Percentiles rank a stretch among this genome's conserved stretches.
Conservation (phyloP, 2,113 vertebrate species). For the Heteronetta atricapilla region DNA sequence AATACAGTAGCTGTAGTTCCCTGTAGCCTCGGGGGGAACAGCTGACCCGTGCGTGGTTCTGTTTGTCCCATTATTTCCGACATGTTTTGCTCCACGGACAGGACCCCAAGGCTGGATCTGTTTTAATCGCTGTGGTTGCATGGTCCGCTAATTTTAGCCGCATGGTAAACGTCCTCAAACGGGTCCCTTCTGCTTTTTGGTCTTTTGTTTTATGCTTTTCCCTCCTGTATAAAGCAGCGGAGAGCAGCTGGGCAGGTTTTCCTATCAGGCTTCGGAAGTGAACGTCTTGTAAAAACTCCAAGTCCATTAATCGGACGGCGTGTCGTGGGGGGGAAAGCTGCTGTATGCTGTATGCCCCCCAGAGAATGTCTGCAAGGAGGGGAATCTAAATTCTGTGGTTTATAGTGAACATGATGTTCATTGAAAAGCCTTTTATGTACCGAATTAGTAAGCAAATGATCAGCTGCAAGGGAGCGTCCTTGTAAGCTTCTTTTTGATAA, state of each 20-base stretch:
- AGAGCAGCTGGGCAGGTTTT: conserved; percentile 26
- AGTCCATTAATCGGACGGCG: background rate
- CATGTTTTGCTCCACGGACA: background rate
- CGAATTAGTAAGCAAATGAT: conserved; percentile 24
- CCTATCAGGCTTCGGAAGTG: background rate
- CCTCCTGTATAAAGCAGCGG: background rate
- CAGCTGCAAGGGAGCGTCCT: background rate
- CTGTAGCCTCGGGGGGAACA: background rate
- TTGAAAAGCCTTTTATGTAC: background rate
- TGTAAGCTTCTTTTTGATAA: background rate
- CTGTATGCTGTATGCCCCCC: background rate
- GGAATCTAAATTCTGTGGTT: background rate
- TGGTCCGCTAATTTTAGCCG: background rate
- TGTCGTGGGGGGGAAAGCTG: background rate
- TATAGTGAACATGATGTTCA: background rate
- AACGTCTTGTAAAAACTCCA: background rate
- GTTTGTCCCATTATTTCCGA: background rate
- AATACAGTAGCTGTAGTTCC: background rate
- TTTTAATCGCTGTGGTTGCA: background rate
- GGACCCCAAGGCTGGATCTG: background rate
- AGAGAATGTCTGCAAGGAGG: background rate
- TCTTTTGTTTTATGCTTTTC: background rate
- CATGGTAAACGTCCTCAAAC: background rate
- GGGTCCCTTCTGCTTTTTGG: background rate
- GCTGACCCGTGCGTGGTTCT: background rate